phyloP scores from a whole-genome alignment of 35 echinoderm and acorn worm species.

The Anneissia japonica region DNA sequence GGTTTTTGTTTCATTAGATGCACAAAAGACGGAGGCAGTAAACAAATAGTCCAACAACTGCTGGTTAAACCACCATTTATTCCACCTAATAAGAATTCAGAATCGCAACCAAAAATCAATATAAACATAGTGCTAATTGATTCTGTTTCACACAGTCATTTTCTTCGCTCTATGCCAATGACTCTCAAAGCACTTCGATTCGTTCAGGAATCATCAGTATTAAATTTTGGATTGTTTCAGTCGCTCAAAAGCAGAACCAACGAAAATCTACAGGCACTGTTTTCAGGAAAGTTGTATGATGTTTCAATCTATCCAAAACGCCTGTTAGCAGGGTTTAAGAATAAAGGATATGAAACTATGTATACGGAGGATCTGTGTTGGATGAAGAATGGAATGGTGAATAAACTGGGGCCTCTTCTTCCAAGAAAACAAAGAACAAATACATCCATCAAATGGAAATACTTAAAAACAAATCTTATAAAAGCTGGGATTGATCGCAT shows the following conservation, averaged over 20 bases:
- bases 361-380: conserved; percentile 77
- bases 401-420: conserved; percentile 59
- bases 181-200: conserved; percentile 37
- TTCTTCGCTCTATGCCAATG: conserved; percentile 57
- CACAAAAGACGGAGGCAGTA: conserved; percentile 16
- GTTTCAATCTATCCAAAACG: conserved; percentile 11
- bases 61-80: conserved; percentile 49
- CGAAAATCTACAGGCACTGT: conserved; percentile 58
- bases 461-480: conserved; percentile 27
- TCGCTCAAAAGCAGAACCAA: conserved; percentile 73
- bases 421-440: conserved; percentile 19
- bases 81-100: too few species aligned
- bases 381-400: conserved; percentile 85
- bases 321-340: conserved; percentile 46
- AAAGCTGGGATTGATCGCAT: conserved; percentile 40
- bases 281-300: conserved; percentile 47
- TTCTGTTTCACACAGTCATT: conserved; percentile 80
- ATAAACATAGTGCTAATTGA: conserved; percentile 69
- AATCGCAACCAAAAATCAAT: conserved; percentile 36
- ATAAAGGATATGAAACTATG: conserved; percentile 50
- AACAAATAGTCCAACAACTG: conserved; percentile 39
- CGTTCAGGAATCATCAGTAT: conserved; percentile 58
- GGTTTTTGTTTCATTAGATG: conserved; percentile 79
- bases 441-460: conserved; percentile 51
- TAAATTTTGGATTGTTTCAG: conserved; percentile 71